Base-by-base conservation (phyloP, 2,888 invertebrate species). In the Eupithecia dodoneata region DNA sequence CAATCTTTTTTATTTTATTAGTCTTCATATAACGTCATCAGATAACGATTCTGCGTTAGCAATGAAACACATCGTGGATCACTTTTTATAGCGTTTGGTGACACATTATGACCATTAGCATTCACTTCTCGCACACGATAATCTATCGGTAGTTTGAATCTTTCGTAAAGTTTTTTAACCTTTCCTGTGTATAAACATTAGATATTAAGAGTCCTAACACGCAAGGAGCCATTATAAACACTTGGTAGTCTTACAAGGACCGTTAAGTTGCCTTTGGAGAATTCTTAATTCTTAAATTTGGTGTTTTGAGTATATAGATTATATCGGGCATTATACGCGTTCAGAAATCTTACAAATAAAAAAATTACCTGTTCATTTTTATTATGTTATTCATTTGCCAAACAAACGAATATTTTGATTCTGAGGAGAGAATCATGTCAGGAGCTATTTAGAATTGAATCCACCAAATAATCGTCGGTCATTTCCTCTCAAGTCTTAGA, bases 111-210 rank as follows among this genome's bases (percentile, higher is more conserved):
- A 67, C 30, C 72, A 47, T 77, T 78, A 73, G 72, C 75, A 81
- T 78, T 81, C 80, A 52, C n/a, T 49, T 52, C 47, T 55, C 73
- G 75, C 72, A 52, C 63, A 69, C 41, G 30, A 72, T 73, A 74
- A 77, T 72, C 55, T 45, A 18, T 71, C 52, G 12, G 71, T 63
- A 65, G 47, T 75, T 75, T 65, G 49, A 65, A 70, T 76, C 72
- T 82, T 81, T 75, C 45, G 42, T 66, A 70, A 78, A 79, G 81
- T 78, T 81, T 81, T 79, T 82, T 83, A 79, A 83, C 81, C 83
- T 78, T 80, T 66, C 76, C 52, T 45, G 65, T 47, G 55, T 72
- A 42, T 73, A 73, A 71, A 71, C 71, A 81, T 80, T 77, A 71
- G 67, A 63, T 18, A 77, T 82, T 82, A 74, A 47, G 70, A 82